Evolutionary conservation across 2,797 vertebrate species (phyloP), one percentile per base, ranked within the genome.

Genomic region (Pangasius mekongensis): DNA sequence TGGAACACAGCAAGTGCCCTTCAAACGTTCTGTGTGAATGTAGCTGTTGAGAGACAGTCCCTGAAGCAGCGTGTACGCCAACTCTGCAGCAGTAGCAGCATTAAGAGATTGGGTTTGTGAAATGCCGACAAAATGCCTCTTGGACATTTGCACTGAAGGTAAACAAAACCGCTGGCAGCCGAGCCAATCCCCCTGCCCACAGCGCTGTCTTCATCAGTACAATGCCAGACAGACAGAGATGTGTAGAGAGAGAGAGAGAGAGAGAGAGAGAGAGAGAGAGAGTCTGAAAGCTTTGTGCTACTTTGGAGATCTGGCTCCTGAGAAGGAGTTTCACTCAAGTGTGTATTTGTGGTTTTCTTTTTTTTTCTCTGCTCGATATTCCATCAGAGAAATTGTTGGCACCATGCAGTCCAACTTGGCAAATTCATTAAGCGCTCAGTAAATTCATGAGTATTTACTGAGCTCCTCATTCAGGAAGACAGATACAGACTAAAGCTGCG

Each of bases 111-210:
- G 92, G 89, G 88, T 93, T 91, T 91, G 92, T 93, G 88, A 92
- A 93, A 91, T 92, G 91, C 92, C 89, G 93, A 92, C 92, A 91
- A 91, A 90, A 85, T 84, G 91, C 93, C 91, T 93, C 89, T 90
- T 91, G 92, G 94, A 94, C 92, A 89, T 93, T 93, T 88, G 87
- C 33, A 88, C 86, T 84, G 93, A 93, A 95, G 93, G 93, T 92
- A 92, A 94, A 95, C 93, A 92, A 92, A 92, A 94, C 92, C 92
- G 91, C 91, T 91, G 92, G 92, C 89, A 78, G 92, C 73, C 62
- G 86, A 92, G 93, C 92, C 92, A 93, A 90, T 83, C 89, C 84
- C 91, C 82, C 3, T 87, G 91, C 92, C 90, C 87, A 22, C 90
- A 90, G 91, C 91, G 85, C 86, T 89, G 84, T 88, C 92, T 89